Base-by-base conservation (phyloP, 1,140 invertebrate genomes). In the Drosophila subobscura region DNA sequence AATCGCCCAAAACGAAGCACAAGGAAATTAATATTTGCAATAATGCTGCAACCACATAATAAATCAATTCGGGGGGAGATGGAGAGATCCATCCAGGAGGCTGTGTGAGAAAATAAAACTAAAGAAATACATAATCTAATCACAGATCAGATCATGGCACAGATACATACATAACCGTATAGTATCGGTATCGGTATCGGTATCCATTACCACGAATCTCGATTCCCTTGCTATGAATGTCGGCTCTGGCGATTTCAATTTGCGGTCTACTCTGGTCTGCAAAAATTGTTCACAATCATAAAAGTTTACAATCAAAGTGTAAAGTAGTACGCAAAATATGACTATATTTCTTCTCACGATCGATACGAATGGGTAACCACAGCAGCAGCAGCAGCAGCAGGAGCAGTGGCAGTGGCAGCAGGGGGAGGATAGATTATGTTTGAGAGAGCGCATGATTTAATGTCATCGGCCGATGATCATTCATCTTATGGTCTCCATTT, bases 381-480 rank as follows among this genome's bases (percentile, higher is more conserved):
- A 81, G 74, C 72, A 76, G 72, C 41, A 53, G 23, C 57, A 67
- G 20, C 20, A 55, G 14, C 57, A 63, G 41, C 7, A 33, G 22
- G 22, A 29, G 42, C 7, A 27, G 42, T 29, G 37, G 25, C 8
- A 3, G 8, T 0, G 6, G 16, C 23, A 16, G 51, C 7, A 7
- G 14, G 29, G 6, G 33, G 47, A 37, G 25, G 7, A 44, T 61
- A 22, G 33, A 54, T 37, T 20, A 66, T 66, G 53, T 64, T 29
- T 73, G 42, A 40, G 37, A 46, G 42, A 37, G 60, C 63, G 44
- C 53, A 84, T 84, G 79, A 84, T 84, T 84, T 85, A 84, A 79
- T 84, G 76, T 83, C 80, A 79, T 75, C 61, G 56, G 10, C 57
- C 79, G 76, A 79, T 75, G 76, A 83, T 84, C 79, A 83, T 73